These are phyloP conservation scores for Nomada fabriciana DNA, from an alignment of 2,888 invertebrate genomes.

Conservation along the genomic window DNA sequence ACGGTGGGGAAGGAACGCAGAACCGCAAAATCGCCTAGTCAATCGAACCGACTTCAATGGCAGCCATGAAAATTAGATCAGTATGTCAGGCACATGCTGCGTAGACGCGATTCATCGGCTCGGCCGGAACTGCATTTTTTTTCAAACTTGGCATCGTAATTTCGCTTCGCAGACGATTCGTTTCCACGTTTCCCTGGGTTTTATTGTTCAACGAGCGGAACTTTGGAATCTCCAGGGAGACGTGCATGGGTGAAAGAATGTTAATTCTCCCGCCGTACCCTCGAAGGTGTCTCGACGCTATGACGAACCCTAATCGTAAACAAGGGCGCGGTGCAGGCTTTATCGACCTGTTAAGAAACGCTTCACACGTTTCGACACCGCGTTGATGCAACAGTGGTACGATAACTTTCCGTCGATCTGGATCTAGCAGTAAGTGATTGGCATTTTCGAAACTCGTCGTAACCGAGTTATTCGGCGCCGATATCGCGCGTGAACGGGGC, in stretches of 20 bases:
- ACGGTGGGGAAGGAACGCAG: conserved; percentile 8
- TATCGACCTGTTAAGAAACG: conserved; percentile 49
- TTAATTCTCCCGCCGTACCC: no score
- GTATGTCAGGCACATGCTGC: conserved; percentile 57
- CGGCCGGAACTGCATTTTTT: not conserved
- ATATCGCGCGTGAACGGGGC: not conserved
- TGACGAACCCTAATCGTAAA: conserved; percentile 31
- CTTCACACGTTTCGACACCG: conserved; percentile 32
- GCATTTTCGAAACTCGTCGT: not conserved
- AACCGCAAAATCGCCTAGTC: conserved; percentile 46
- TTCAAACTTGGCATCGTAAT: not conserved
- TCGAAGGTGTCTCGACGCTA: no score
- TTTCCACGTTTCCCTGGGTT: no score
- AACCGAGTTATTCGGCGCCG: not conserved
- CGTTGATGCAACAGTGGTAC: conserved; percentile 6
- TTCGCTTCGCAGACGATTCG: conserved; percentile 4
- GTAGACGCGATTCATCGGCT: conserved; percentile 19
- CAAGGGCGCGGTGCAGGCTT: conserved; percentile 54
- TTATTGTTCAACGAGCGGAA: no score
- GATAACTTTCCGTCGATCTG: conserved; percentile 26
- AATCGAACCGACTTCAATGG: conserved; percentile 41
- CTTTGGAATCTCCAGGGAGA: no score
- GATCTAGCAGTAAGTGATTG: not conserved
- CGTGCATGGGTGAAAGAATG: no score
- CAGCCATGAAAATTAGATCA: conserved; percentile 67